Conservation (phyloP, 2,113 vertebrate genomes). For the Neolamprologus hecqui region DNA sequence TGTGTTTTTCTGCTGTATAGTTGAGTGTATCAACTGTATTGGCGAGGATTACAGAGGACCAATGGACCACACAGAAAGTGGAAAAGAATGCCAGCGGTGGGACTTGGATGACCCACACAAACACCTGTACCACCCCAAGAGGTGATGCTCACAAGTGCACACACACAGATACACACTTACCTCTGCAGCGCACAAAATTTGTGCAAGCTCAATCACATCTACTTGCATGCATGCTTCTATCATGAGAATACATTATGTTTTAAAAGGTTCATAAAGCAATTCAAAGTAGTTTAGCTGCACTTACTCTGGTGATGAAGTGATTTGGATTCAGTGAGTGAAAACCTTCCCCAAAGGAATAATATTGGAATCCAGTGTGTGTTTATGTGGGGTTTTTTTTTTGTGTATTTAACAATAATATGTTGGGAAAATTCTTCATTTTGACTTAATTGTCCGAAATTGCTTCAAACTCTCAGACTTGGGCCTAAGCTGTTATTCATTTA, state of each 20-base stretch:
- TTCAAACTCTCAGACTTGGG: not conserved
- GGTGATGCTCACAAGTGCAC: conserved; percentile 66
- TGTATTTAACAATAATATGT: not conserved
- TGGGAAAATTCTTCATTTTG: conserved; percentile 11
- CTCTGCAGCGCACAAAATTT: not conserved
- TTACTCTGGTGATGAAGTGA: conserved; percentile 10
- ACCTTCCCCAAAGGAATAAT: conserved; percentile 5
- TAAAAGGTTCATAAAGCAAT: not conserved
- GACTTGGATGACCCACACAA: conserved; percentile 89
- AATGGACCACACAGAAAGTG: conserved; percentile 94
- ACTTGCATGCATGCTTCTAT: not conserved
- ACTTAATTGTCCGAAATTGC: conserved; percentile 21
- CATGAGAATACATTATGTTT: not conserved
- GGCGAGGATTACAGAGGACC: conserved; percentile 94
- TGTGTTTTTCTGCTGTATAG: conserved; percentile 54
- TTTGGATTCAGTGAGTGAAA: not conserved
- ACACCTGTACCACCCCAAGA: conserved; percentile 87
- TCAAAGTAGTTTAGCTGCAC: not conserved
- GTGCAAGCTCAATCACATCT: not conserved
- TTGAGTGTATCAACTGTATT: conserved; percentile 92
- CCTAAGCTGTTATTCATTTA: not conserved
- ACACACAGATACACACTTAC: not conserved
- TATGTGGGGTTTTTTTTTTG: not conserved
- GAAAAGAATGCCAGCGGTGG: conserved; percentile 94
- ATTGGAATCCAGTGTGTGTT: not conserved